Base-by-base conservation (phyloP, 2,888 invertebrate genomes). In the Chouioia cunea region DNA sequence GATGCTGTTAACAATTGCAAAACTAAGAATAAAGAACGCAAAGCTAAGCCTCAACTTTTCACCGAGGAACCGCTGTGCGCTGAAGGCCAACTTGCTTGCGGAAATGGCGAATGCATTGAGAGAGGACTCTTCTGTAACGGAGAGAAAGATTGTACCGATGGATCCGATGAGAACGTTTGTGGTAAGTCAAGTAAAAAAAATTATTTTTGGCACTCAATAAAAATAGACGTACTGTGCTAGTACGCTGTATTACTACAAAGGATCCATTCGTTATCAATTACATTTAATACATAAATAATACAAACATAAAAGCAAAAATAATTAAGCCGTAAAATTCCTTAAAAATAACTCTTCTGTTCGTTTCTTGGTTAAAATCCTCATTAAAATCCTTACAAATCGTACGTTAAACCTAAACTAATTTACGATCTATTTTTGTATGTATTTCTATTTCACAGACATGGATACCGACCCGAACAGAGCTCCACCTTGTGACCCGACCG, bases 401-500 rank as follows among this genome's bases (percentile, higher is more conserved):
- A n/a, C n/a, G n/a, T n/a, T n/a, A n/a, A n/a, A n/a, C n/a, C n/a
- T n/a, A n/a, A n/a, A n/a, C n/a, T n/a, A n/a, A n/a, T n/a, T n/a
- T n/a, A n/a, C n/a, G n/a, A n/a, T n/a, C n/a, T n/a, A n/a, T n/a
- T n/a, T n/a, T n/a, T n/a, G n/a, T n/a, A n/a, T n/a, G n/a, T n/a
- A n/a, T n/a, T n/a, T n/a, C n/a, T n/a, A n/a, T n/a, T n/a, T 77
- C 87, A 14, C 87, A 95, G 96, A 95, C 87, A 94, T 94, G 87
- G 95, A 96, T 88, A 95, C 94, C 85, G 96, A 97, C 87, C 96
- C 96, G 16, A 96, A 97, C 88, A 90, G 96, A 77, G 96, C 96
- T 0, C 96, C 96, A 64, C 93, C 94, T 18, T 97, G 96, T 84
- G 96, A 96, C 84, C 91, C 93, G 0, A 86, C 91, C 12, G 94